phyloP scores from a whole-genome alignment of 2,888 invertebrate genomes.

The Frankliniella fusca region DNA sequence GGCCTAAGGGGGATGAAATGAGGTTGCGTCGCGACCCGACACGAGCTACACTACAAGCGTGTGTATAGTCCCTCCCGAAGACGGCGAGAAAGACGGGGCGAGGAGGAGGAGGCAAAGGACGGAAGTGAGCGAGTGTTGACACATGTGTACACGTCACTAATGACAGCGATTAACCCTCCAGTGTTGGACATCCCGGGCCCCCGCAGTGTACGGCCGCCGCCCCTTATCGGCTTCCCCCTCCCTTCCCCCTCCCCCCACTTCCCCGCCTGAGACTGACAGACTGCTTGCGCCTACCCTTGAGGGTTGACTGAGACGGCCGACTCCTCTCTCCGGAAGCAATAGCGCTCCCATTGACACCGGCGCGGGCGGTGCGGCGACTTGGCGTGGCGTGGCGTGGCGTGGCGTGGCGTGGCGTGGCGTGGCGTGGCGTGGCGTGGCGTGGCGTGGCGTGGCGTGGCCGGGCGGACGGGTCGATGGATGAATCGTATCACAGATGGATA shows the following conservation, averaged over 20 bases:
- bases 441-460: neutral
- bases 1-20: too few species aligned
- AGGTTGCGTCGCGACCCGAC: neutral
- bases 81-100: neutral
- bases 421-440: neutral
- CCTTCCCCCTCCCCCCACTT: neutral
- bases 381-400: neutral
- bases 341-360: neutral
- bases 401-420: neutral
- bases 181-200: neutral
- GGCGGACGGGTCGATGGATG: neutral
- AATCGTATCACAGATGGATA: neutral
- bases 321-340: neutral
- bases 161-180: conserved; percentile 19
- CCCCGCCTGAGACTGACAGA: neutral
- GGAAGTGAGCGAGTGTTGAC: conserved; percentile 9
- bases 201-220: neutral
- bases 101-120: neutral
- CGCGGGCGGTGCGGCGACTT: neutral
- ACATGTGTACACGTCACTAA: conserved; percentile 7
- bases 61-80: neutral
- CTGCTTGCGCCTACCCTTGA: too few species aligned
- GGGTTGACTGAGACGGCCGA: neutral
- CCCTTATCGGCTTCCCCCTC: neutral
- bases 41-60: neutral